phyloP scores from a whole-genome alignment of 2,888 invertebrate genomes.

The Lissocephala sabroskyi region DNA sequence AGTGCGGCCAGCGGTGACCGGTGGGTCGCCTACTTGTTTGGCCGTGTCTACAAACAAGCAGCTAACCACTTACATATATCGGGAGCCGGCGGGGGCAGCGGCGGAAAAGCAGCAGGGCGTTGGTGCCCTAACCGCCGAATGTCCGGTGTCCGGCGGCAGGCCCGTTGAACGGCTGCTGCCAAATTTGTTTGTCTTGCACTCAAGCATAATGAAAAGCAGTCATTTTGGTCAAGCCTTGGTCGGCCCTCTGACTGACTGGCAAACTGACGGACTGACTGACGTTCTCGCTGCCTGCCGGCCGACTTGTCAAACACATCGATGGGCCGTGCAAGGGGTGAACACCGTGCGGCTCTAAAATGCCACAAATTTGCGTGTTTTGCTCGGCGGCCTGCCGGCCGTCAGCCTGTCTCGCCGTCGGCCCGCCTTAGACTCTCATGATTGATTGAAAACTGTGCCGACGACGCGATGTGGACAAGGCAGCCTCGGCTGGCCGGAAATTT shows the following conservation, averaged over 20 bases:
- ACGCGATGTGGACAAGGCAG: conserved; percentile 36
- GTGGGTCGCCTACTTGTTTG: too few species aligned
- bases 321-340: conserved; percentile 15
- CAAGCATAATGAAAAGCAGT: conserved; percentile 64
- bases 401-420: conserved; percentile 5
- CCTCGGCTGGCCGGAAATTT: conserved; percentile 17
- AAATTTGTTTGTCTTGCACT: conserved; percentile 45
- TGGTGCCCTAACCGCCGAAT: neutral
- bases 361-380: conserved; percentile 54
- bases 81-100: too few species aligned
- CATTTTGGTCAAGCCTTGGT: conserved; percentile 49
- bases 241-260: conserved; percentile 1
- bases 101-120: too few species aligned
- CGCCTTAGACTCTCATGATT: conserved; percentile 27
- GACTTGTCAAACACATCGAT: conserved; percentile 51
- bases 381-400: conserved; percentile 20
- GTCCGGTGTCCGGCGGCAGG: neutral
- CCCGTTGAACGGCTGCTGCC: neutral
- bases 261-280: conserved; percentile 2
- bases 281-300: conserved; percentile 3
- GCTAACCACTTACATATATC: too few species aligned
- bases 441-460: conserved; percentile 53
- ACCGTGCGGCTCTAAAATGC: conserved; percentile 20
- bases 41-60: too few species aligned
- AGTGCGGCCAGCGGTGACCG: conserved; percentile 43